Conservation (phyloP, 2,797 vertebrate genomes). For the Syngnathus acus region DNA sequence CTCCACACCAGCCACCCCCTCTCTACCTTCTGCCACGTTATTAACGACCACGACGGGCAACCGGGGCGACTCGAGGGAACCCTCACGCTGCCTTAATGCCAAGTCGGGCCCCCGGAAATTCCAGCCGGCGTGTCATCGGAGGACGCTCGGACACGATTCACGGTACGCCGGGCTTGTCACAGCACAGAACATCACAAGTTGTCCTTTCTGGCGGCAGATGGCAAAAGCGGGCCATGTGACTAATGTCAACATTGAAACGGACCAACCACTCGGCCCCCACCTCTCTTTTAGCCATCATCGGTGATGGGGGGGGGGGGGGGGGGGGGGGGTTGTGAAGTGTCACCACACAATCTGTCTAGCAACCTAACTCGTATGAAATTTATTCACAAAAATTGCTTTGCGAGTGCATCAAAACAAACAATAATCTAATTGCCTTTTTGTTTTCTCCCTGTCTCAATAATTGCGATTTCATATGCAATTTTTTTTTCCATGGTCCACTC, state of each 20-base stretch:
- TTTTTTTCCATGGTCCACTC: too few relatives aligned
- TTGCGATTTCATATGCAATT: too few relatives aligned
- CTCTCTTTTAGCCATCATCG: too few relatives aligned
- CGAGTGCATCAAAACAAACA: too few relatives aligned
- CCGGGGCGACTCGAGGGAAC: not conserved
- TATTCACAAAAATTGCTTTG: too few relatives aligned
- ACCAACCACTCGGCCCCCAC: not conserved
- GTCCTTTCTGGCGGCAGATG: constrained; percentile 32
- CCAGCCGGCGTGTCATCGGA: constrained; percentile 33
- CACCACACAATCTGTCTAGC: too few relatives aligned
- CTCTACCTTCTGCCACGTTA: constrained; percentile 58
- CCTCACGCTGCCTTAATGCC: too few relatives aligned
- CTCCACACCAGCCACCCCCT: constrained; percentile 47
- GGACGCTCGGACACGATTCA: constrained; percentile 43
- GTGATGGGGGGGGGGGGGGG: too few relatives aligned
- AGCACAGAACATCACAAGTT: constrained; percentile 46
- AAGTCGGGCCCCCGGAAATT: constrained; percentile 5
- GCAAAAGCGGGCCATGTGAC: not conserved
- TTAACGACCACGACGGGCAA: constrained; percentile 32
- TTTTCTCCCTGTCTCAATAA: too few relatives aligned
- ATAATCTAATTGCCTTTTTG: too few relatives aligned
- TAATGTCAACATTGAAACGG: not conserved
- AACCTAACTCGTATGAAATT: too few relatives aligned
- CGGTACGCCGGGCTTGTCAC: constrained; percentile 20
- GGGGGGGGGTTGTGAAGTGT: too few relatives aligned